Evolutionary conservation across 2,888 invertebrate species (phyloP).

Genomic region (Drosophila anomalata): DNA sequence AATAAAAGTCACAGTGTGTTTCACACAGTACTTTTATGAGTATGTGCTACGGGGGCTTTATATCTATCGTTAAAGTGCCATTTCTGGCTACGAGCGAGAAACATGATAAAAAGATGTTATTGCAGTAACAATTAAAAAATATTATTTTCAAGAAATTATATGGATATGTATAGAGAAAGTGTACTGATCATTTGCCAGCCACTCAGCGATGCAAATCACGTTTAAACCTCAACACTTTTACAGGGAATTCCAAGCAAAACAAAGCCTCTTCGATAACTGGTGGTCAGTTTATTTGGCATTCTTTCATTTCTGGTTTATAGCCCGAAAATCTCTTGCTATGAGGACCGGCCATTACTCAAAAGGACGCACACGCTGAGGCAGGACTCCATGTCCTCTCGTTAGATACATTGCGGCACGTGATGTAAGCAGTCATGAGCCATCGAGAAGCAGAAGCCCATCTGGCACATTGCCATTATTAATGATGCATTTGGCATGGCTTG

Average conservation of each 20-base stretch:
- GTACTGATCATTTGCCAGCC: neutral
- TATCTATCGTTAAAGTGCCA: neutral
- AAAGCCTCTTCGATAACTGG: constrained; percentile 12
- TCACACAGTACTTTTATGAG: constrained; percentile 19
- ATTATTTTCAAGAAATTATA: neutral
- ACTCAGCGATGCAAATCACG: constrained; percentile 36
- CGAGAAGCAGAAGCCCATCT: constrained; percentile 12
- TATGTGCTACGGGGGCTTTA: neutral
- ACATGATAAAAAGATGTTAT: neutral
- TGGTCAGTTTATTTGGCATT: neutral
- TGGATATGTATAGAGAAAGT: neutral
- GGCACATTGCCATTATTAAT: constrained; percentile 47
- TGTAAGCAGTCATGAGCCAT: constrained; percentile 25
- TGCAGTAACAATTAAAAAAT: neutral
- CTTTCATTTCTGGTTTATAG: constrained; percentile 19
- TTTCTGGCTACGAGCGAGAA: neutral
- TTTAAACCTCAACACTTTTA: constrained; percentile 32
- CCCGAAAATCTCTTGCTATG: constrained; percentile 37
- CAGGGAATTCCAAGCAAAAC: constrained; percentile 5
- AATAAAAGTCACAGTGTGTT: constrained; percentile 41
- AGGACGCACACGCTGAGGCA: constrained; percentile 2
- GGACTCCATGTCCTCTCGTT: constrained; percentile 17
- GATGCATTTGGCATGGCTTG: constrained; percentile 47
- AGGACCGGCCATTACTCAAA: constrained; percentile 40
- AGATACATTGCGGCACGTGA: constrained; percentile 18